Evolutionary conservation across 2,797 vertebrate genomes (phyloP), one percentile per base, ranked within the genome.

Genomic region (Australoheros facetus): DNA sequence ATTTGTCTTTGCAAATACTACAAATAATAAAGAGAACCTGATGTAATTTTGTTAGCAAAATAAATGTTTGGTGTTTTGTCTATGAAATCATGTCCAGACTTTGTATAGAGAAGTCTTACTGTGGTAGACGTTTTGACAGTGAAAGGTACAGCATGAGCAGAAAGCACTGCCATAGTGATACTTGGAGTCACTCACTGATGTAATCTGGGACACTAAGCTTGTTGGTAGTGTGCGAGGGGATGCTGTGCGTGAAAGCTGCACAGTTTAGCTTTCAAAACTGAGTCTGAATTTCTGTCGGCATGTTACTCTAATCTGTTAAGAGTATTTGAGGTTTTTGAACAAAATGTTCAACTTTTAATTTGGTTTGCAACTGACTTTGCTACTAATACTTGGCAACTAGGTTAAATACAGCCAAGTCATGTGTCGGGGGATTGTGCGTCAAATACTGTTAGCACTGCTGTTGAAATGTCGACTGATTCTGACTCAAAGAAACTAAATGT

Each of bases 381-480:
- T 26, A 10, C 64, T 79, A 66, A 78, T 64, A 73, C 19, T 72
- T 62, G 77, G 21, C 56, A 39, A 73, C 28, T 48, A 58, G 19
- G 78, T 69, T 75, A 12, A 73, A 78, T 77, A 58, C 19, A 83
- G 32, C n/a, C 56, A 66, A 17, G 55, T 82, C 28, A 60, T 55
- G 80, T 70, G 75, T 56, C 54, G 12, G 19, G 21, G 39, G 21
- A 32, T 58, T 74, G 9, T 64, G 32, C 26, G 62, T 79, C 69
- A 78, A 80, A 85, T 34, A 45, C 17, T 77, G 75, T 84, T 53
- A 54, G 56, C 48, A 54, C 32, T 79, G 76, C 60, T 66, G 62
- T 48, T 66, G 39, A 66, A 78, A 34, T 16, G 7, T 69, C 71
- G 30, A 81, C 59, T 81, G 45, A 58, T 70, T 62, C 59, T 79